These are phyloP conservation scores for Muntiacus muntjak DNA, from an alignment of 2,113 vertebrate genomes.

Conservation along the genomic window DNA sequence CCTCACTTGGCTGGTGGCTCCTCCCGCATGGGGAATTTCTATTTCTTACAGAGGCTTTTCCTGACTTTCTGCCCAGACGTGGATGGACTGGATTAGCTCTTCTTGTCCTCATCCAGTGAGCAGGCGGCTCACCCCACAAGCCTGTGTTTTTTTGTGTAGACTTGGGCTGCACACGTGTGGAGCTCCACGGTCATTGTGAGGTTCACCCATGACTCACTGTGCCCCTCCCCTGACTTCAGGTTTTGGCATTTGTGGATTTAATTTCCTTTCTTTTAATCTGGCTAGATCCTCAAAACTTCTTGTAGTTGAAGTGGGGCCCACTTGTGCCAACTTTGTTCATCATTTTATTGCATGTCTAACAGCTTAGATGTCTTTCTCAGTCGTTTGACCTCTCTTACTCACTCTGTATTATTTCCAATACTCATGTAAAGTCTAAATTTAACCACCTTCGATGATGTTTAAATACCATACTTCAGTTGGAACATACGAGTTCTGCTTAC, in stretches of 20 bases:
- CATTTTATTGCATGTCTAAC: rapidly evolving
- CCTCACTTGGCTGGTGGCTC: neutral
- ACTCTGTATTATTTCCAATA: neutral
- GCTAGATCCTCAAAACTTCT: neutral
- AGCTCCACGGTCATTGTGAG: neutral
- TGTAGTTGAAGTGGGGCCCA: rapidly evolving
- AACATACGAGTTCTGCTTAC: rapidly evolving
- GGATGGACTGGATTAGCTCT: neutral
- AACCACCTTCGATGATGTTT: rapidly evolving
- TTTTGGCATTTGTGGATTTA: neutral
- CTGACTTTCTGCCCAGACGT: neutral
- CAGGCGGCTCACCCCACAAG: neutral
- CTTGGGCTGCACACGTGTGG: rapidly evolving
- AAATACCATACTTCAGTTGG: too few relatives aligned
- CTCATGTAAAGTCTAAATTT: rapidly evolving
- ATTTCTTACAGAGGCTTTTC: neutral
- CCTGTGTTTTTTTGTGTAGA: rapidly evolving
- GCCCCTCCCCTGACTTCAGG: neutral
- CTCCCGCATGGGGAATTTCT: neutral
- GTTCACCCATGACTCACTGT: neutral
- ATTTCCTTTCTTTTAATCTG: neutral
- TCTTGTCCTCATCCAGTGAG: rapidly evolving
- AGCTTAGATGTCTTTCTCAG: rapidly evolving
- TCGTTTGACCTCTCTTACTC: neutral
- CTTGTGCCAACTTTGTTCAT: rapidly evolving